These are phyloP conservation scores for Leptogaster cylindrica DNA, from an alignment of 2,888 invertebrate species.

Conservation along the genomic window DNA sequence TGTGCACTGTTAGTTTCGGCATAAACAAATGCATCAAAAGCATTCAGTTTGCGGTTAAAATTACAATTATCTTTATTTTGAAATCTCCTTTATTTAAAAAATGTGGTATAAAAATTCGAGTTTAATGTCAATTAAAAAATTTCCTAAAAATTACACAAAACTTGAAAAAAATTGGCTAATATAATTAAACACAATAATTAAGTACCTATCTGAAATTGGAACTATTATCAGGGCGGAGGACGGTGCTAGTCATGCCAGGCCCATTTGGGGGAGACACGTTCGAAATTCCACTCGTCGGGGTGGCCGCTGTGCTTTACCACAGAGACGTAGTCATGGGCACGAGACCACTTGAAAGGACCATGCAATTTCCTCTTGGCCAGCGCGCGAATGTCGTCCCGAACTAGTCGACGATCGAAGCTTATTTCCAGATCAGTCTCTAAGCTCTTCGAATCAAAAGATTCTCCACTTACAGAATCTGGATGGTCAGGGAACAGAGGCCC, in stretches of 20 bases:
- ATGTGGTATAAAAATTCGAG: too few species aligned
- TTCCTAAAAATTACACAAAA: slow-evolving; percentile 1
- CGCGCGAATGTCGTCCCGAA: slow-evolving; percentile 59
- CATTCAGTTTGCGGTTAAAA: too few species aligned
- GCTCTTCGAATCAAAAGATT: not conserved
- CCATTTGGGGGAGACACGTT: slow-evolving; percentile 59
- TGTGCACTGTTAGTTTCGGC: too few species aligned
- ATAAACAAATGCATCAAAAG: too few species aligned
- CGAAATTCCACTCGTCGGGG: slow-evolving; percentile 61
- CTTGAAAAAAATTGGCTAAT: too few species aligned
- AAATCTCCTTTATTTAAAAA: slow-evolving; percentile 36
- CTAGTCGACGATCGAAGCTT: slow-evolving; percentile 57
- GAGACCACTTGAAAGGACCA: slow-evolving; percentile 60
- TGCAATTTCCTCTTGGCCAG: slow-evolving; percentile 53
- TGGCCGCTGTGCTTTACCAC: slow-evolving; percentile 58
- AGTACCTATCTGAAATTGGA: too few species aligned
- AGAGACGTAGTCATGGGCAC: slow-evolving; percentile 51
- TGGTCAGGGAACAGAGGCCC: slow-evolving; percentile 55
- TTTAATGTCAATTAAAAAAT: too few species aligned
- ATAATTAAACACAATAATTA: too few species aligned
- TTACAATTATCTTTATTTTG: slow-evolving; percentile 6
- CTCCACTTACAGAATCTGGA: not conserved
- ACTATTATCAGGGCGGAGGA: too few species aligned
- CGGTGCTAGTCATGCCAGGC: slow-evolving; percentile 56
- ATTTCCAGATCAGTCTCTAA: slow-evolving; percentile 54